Base-by-base conservation (phyloP, 2,888 invertebrate genomes). In the Operophtera brumata region DNA sequence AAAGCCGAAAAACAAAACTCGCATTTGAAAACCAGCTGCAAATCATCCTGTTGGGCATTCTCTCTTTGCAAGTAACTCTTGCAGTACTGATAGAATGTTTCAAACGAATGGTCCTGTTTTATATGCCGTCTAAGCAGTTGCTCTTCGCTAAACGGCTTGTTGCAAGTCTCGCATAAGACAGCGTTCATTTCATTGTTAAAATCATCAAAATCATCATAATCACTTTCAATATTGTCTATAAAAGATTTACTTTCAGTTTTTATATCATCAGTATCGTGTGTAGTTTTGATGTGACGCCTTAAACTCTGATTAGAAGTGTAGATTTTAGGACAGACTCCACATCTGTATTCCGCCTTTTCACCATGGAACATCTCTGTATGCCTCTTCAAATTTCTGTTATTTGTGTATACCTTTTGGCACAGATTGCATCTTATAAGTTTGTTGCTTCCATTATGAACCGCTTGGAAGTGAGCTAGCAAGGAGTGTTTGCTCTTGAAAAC, bases 301-400 rank as follows among this genome's bases (percentile, higher is more conserved):
- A 87, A 61, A 50, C 84, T 85, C 25, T 84, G 83, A 51, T 82
- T 84, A 0, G 84, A 82, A 0, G 80, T 79, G 53, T 85, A 87
- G 0, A 79, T 73, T 69, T 86, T 87, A 0, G 85, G 82, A 34
- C 87, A 87, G 0, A 81, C 61, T 8, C 74, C 73, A 30, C 87
- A 87, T 43, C 59, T 73, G 9, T 69, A 82, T n/a, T 80, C 78
- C 0, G 66, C 78, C 32, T 70, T 80, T 3, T 78, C 75, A 0
- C 80, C 79, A 0, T 86, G 86, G 53, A 69, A 74, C 73, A 76
- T 80, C 52, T 86, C 84, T 0, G 81, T 62, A 14, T 87, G 86
- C 0, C 85, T 57, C 45, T 81, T 84, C 11, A 85, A 55, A 47
- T 83, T 84, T 6, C 83, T 71, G 3, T 70, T 77, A 34, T 82